Base-by-base conservation (phyloP, 2,113 vertebrate genomes). In the Mormyrus lacerda region DNA sequence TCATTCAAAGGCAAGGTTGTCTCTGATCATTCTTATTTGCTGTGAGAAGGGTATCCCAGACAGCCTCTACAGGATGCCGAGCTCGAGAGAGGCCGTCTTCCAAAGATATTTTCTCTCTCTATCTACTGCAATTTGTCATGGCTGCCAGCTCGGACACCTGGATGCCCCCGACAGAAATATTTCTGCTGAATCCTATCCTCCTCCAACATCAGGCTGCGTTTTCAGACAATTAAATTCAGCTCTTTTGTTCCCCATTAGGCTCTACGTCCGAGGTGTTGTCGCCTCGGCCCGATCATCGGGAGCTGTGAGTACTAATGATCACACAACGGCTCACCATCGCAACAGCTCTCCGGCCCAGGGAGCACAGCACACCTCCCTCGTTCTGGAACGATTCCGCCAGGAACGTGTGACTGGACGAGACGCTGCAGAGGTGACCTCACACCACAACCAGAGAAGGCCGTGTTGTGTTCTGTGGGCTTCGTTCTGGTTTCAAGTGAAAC, bases 101-200 rank as follows among this genome's bases (percentile, higher is more conserved):
- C 39, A 42, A 82, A 82, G 19, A 82, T 82, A 44, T 21, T 39
- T 82, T 44, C 19, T 82, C 21, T 82, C 76, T 35, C 76, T 10
- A 82, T 82, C 42, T 83, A 83, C 21, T 47, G 79, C 79, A 47
- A 83, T 83, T 83, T 45, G 79, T 83, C 79, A 83, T 47, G 44
- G 79, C 79, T 45, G 79, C 39, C 79, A 47, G 79, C 21, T 83
- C 21, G 44, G 79, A 35, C 85, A 51, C 48, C 50, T 86, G n/a
- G 27, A 86, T 31, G 27, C 44, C 85, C 24, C 85, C 4, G 4
- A 7, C 47, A 35, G 48, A 86, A 86, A 31, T 39, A 47, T 45
- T 55, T 35, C 85, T 19, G 47, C n/a, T 51, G 85, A 50, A 86
- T 86, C 50, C 50, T 2, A 27, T 5, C n/a, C n/a, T 35, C 10